phyloP scores from a whole-genome alignment of 2,113 vertebrate species.

The Labeo rohita region DNA sequence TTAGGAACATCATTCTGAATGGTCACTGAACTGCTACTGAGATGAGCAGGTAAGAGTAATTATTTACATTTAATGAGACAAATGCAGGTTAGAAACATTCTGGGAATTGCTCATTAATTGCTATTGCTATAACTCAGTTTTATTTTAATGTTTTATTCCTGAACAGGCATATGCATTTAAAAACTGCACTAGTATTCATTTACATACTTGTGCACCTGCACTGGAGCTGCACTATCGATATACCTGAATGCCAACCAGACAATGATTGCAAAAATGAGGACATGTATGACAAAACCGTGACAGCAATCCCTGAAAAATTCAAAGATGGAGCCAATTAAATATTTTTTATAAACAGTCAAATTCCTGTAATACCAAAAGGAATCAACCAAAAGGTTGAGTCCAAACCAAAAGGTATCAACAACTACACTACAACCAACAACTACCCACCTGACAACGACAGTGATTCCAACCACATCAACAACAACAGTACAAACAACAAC shows the following conservation, averaged over 20 bases:
- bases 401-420: neutral
- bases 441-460: neutral
- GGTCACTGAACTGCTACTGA: neutral
- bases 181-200: conserved; percentile 8
- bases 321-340: conserved; percentile 70
- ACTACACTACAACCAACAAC: conserved; percentile 40
- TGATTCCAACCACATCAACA: neutral
- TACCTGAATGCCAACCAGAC: neutral
- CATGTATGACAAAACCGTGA: conserved; percentile 63
- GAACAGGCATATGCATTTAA: neutral
- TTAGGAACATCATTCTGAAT: neutral
- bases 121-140: too few relatives aligned
- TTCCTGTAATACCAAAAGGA: conserved; percentile 69
- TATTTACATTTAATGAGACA: neutral
- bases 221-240: conserved; percentile 46
- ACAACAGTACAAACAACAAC: neutral
- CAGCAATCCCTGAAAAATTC: conserved; percentile 69
- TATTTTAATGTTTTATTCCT: neutral
- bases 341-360: conserved; percentile 71
- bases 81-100: neutral
- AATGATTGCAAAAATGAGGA: conserved; percentile 56
- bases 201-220: conserved; percentile 23
- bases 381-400: conserved; percentile 57
- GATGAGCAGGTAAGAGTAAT: conserved; percentile 20
- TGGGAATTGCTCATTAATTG: neutral